Conservation (phyloP, 2,888 invertebrate genomes). For the Diadegma fenestrale region DNA sequence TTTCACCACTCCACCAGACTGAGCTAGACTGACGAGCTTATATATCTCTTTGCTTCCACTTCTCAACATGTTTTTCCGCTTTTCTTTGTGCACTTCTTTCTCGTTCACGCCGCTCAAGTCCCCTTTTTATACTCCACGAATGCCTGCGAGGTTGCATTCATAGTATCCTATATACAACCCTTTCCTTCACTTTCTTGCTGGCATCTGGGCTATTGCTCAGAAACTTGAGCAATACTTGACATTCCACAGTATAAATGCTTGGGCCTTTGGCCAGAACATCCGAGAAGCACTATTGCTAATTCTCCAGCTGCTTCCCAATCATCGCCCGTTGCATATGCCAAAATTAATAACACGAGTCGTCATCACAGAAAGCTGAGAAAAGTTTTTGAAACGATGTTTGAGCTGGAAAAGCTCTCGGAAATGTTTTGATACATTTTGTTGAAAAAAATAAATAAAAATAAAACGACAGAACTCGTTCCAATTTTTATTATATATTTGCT, state of each 20-base stretch:
- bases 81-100: slow-evolving; percentile 1
- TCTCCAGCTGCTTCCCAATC: slow-evolving; percentile 23
- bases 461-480: too few relatives aligned
- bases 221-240: slow-evolving; percentile 63
- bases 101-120: slow-evolving; percentile 18
- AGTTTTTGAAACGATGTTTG: too few relatives aligned
- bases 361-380: too few relatives aligned
- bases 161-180: slow-evolving; percentile 1
- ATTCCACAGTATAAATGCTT: slow-evolving; percentile 62
- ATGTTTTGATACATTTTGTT: too few relatives aligned
- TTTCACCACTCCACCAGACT: background rate
- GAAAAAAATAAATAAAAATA: too few relatives aligned
- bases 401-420: too few relatives aligned
- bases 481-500: too few relatives aligned
- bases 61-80: slow-evolving; percentile 1
- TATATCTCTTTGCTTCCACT: slow-evolving; percentile 18
- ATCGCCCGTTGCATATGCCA: slow-evolving; percentile 20
- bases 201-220: slow-evolving; percentile 61
- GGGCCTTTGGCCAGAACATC: slow-evolving; percentile 29
- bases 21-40: slow-evolving; percentile 26
- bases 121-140: slow-evolving; percentile 40
- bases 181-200: slow-evolving; percentile 42
- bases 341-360: slow-evolving; percentile 34
- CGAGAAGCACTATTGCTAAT: background rate
- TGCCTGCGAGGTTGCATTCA: slow-evolving; percentile 57